Evolutionary conservation across 2,113 vertebrate species (phyloP).

Genomic region (Felis chaus): DNA sequence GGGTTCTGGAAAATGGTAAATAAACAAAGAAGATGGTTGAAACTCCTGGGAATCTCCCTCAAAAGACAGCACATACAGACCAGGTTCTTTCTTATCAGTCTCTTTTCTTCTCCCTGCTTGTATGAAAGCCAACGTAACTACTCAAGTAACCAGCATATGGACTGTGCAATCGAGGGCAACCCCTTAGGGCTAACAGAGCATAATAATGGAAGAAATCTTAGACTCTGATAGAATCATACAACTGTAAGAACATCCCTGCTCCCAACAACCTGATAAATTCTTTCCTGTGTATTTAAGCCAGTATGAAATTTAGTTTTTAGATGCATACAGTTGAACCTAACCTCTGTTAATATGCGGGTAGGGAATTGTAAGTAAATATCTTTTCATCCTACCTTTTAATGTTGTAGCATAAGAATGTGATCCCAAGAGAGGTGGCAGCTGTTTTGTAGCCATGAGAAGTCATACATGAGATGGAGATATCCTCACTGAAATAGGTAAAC

Average conservation of each 20-base stretch:
- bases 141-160: background rate
- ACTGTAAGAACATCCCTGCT: background rate
- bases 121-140: background rate
- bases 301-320: background rate
- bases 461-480: background rate
- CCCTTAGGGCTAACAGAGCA: background rate
- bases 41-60: background rate
- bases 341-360: background rate
- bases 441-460: too few relatives aligned
- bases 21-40: background rate
- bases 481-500: background rate
- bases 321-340: background rate
- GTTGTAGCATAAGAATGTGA: background rate
- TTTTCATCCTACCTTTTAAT: background rate
- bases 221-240: background rate
- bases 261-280: background rate
- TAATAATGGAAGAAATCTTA: too few relatives aligned
- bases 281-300: background rate
- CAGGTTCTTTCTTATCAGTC: background rate
- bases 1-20: background rate
- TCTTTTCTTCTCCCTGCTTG: background rate
- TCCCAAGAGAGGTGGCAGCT: background rate
- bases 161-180: background rate
- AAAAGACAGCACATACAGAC: background rate
- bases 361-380: background rate